A percentile compares a stretch with the other conserved stretches of the same genome.
Evolutionary conservation across 2,113 vertebrate genomes (phyloP).

Genomic region (Burhinus bistriatus): DNA sequence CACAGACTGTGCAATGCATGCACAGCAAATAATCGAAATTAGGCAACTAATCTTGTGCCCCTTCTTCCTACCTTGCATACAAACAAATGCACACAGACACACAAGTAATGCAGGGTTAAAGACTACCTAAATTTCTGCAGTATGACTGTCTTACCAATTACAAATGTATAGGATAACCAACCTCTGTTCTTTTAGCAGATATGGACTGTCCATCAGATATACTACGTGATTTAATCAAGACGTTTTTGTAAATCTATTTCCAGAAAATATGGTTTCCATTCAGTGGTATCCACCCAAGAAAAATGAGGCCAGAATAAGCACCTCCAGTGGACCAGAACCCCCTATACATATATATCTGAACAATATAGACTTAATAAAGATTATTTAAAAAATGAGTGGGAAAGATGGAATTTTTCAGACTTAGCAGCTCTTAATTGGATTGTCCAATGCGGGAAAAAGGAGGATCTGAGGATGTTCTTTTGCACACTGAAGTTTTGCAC

Average conservation of each 20-base stretch:
- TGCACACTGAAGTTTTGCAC: background rate
- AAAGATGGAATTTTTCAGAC: background rate
- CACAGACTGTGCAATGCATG: background rate
- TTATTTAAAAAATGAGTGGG: background rate
- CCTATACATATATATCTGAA: background rate
- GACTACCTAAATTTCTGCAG: background rate
- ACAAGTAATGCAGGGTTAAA: background rate
- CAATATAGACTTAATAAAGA: background rate
- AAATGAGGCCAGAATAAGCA: background rate
- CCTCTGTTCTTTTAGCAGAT: background rate
- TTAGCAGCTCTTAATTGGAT: background rate
- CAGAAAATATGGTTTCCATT: background rate
- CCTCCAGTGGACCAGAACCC: background rate
- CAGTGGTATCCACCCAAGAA: background rate
- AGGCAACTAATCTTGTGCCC: background rate
- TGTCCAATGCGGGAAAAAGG: background rate
- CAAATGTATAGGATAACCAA: background rate
- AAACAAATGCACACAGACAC: too few relatives aligned
- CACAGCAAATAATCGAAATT: background rate
- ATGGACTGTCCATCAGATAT: background rate
- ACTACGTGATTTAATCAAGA: background rate
- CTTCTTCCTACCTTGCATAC: background rate
- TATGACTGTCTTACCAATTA: background rate
- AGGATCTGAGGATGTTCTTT: background rate
- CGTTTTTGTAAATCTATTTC: background rate